Evolutionary conservation across 2,113 vertebrate genomes (phyloP), one percentile per base, ranked within the genome.

Genomic region (Oceanites oceanicus): DNA sequence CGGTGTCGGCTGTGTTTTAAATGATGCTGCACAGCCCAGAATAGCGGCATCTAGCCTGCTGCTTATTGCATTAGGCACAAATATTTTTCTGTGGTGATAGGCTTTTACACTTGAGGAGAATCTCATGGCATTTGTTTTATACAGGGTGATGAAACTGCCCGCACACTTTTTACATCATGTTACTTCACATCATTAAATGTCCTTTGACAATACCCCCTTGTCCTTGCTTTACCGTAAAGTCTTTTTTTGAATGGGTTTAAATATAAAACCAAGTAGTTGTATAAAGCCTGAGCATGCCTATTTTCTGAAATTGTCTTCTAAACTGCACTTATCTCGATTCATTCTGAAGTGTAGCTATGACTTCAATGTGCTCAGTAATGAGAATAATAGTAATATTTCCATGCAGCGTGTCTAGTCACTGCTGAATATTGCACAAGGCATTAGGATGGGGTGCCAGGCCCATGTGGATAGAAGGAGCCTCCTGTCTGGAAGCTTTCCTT

Each of bases 281-380:
- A 18, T 61, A 22, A 72, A 67, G 45, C 71, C 42, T 44, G 56
- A 65, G 15, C 58, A 47, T 44, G 26, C n/a, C 42, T 59, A 0
- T 72, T 49, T 61, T 71, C 50, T 76, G 38, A 63, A 59, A 17
- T 40, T 68, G 4, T 62, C 66, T 76, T 86, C 36, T 61, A 38
- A 5, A 15, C 20, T 77, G 42, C 25, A 2, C 45, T 65, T 81
- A 5, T 0, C 32, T 58, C 2, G 2, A 2, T 77, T 52, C 17
- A 21, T 82, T 78, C 71, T 58, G 79, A 88, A 74, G 36, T 50
- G 38, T 23, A 56, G 55, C 50, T 62, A 4, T 62, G 61, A 15
- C 81, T 92, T 75, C n/a, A 21, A 0, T 30, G 20, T 73, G 49
- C 49, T 72, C 68, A 47, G 15, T 34, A 50, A 38, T 52, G 40